These are phyloP conservation scores for Alaudala cheleensis DNA, from an alignment of 2,113 vertebrate genomes.

Conservation along the genomic window DNA sequence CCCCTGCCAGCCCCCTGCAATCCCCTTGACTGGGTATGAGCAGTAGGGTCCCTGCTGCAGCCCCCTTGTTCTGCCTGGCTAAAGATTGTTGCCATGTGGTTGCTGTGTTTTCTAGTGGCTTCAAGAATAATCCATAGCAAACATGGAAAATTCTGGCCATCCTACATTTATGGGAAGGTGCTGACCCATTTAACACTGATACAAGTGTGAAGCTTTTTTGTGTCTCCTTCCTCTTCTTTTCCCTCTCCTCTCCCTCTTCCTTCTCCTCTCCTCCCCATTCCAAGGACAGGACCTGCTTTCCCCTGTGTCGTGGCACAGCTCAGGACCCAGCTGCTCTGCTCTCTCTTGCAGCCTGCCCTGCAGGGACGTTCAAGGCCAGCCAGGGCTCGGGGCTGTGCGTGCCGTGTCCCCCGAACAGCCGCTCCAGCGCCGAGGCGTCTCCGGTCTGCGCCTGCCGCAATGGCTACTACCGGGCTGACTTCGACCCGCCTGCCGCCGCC, in stretches of 20 bases:
- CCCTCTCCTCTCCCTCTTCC: too few relatives aligned
- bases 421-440: slow-evolving; percentile 88
- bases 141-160: neutral
- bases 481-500: slow-evolving; percentile 85
- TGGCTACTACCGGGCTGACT: slow-evolving; percentile 91
- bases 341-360: slow-evolving; percentile 86
- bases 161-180: fast-evolving
- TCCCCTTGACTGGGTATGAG: neutral
- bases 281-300: neutral
- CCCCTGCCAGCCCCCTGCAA: fast-evolving
- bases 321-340: neutral
- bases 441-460: slow-evolving; percentile 92
- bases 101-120: neutral
- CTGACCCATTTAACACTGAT: neutral
- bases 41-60: neutral
- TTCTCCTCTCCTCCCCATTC: neutral
- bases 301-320: fast-evolving
- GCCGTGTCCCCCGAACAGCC: slow-evolving; percentile 92
- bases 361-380: slow-evolving; percentile 93
- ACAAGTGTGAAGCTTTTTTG: neutral
- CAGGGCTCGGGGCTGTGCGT: slow-evolving; percentile 87
- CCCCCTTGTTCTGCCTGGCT: neutral
- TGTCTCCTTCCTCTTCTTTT: too few relatives aligned
- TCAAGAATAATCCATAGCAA: neutral
- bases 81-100: fast-evolving